Conservation (phyloP, 2,797 vertebrate species). For the Gouania willdenowi region DNA sequence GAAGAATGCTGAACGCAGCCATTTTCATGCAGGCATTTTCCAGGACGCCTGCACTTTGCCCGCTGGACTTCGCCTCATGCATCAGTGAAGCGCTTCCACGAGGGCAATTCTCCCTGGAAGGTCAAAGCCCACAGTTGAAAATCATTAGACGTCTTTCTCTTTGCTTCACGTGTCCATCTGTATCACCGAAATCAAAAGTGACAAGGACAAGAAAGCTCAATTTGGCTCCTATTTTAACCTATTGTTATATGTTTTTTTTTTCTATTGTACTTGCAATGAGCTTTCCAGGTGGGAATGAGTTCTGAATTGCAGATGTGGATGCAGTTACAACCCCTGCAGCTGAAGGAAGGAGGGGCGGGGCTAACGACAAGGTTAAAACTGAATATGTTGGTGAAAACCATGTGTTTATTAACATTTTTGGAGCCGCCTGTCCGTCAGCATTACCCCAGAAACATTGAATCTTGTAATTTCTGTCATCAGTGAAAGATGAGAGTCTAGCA, state of each 20-base stretch:
- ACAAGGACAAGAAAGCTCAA: conserved; percentile 57
- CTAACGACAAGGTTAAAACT: conserved; percentile 61
- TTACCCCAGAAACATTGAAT: conserved; percentile 52
- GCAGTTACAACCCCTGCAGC: conserved; percentile 25
- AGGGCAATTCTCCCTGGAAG: conserved; percentile 45
- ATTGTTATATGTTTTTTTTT: conserved; percentile 1
- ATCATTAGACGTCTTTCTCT: conserved; percentile 50
- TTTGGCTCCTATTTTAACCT: conserved; percentile 32
- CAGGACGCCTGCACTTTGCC: conserved; percentile 1
- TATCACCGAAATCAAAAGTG: conserved; percentile 44
- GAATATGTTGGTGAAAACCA: conserved; percentile 49
- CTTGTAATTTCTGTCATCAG: conserved; percentile 65
- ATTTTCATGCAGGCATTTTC: conserved; percentile 22
- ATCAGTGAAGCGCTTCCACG: conserved; percentile 15
- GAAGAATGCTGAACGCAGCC: conserved; percentile 29
- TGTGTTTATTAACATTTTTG: conserved; percentile 67
- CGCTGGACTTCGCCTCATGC: conserved; percentile 15
- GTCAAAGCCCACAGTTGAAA: conserved; percentile 42
- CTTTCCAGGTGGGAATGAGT: conserved; percentile 3
- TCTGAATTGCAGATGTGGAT: conserved; percentile 65
- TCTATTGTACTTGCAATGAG: no score
- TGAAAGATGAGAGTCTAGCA: conserved; percentile 58
- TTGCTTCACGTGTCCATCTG: conserved; percentile 30
- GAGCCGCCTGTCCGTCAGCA: conserved; percentile 52
- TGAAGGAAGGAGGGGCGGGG: not conserved